These are phyloP conservation scores for Kobus ellipsiprymnus DNA, from an alignment of 2,113 vertebrate species.

Conservation along the genomic window DNA sequence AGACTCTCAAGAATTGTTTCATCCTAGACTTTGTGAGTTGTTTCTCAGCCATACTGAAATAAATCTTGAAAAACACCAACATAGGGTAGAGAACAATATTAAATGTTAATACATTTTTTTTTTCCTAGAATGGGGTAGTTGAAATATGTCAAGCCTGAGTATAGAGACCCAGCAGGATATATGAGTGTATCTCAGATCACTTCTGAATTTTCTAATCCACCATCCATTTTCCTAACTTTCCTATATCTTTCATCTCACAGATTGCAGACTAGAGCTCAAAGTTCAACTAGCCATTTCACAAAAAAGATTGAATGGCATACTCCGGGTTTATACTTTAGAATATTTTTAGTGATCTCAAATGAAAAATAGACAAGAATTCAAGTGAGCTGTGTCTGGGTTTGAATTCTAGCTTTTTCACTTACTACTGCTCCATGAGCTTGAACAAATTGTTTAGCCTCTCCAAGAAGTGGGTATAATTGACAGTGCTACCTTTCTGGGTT, in stretches of 20 bases:
- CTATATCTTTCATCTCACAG: not conserved
- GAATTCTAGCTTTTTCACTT: not conserved
- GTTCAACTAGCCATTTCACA: not conserved
- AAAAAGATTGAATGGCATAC: not conserved
- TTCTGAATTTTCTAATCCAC: not conserved
- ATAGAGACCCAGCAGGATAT: not conserved
- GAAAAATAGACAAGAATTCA: not conserved
- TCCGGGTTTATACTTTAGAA: not conserved
- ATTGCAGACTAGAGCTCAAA: not conserved
- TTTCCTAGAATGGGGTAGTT: not conserved
- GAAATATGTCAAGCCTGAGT: not conserved
- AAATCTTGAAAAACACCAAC: not conserved
- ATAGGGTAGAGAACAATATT: not conserved
- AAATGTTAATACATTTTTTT: not conserved
- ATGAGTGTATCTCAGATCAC: not conserved
- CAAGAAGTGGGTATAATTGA: not conserved
- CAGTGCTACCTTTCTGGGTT: not conserved
- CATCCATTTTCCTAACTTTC: not conserved
- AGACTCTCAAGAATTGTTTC: not conserved
- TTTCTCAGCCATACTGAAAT: not conserved
- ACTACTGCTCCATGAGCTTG: not conserved
- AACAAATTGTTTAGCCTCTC: not conserved
- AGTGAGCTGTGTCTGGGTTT: not conserved
- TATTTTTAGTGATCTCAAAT: not conserved
- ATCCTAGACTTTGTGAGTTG: not conserved